Conservation (phyloP, 2,888 invertebrate species). For the Frankliniella intonsa region DNA sequence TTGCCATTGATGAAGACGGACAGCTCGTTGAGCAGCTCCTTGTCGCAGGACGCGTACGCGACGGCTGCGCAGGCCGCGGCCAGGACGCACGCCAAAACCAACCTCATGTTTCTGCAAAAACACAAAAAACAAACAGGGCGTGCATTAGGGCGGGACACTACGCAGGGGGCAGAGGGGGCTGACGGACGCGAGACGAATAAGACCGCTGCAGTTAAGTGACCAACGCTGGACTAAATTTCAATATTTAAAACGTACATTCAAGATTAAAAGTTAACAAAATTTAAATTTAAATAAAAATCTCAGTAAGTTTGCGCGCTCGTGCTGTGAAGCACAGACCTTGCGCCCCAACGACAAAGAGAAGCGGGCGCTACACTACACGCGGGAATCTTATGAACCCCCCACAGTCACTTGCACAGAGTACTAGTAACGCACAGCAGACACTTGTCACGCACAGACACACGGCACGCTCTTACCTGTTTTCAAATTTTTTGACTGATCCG, state of each 20-base stretch:
- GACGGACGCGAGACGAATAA: too few species aligned
- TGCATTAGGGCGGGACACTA: neutral
- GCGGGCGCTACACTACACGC: too few species aligned
- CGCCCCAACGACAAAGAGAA: too few species aligned
- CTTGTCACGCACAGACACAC: neutral
- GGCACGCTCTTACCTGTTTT: slow-evolving; percentile 12
- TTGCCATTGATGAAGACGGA: slow-evolving; percentile 43
- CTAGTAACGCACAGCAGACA: neutral
- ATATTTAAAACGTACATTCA: too few species aligned
- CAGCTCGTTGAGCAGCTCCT: slow-evolving; percentile 42
- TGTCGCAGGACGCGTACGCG: slow-evolving; percentile 38
- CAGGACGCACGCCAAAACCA: slow-evolving; percentile 22
- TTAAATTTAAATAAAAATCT: too few species aligned
- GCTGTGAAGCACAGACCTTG: too few species aligned
- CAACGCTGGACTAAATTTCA: too few species aligned
- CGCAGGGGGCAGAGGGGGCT: too few species aligned
- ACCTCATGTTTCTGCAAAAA: neutral
- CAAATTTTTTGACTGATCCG: slow-evolving; percentile 17
- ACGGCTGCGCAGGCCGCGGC: slow-evolving; percentile 32
- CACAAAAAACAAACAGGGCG: neutral
- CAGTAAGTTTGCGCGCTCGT: too few species aligned
- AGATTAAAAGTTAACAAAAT: too few species aligned
- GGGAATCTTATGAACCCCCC: too few species aligned
- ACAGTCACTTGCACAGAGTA: neutral
- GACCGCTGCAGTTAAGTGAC: too few species aligned